These are phyloP conservation scores for Nemapogon koenigi DNA, from an alignment of 2,888 invertebrate genomes.

Conservation along the genomic window DNA sequence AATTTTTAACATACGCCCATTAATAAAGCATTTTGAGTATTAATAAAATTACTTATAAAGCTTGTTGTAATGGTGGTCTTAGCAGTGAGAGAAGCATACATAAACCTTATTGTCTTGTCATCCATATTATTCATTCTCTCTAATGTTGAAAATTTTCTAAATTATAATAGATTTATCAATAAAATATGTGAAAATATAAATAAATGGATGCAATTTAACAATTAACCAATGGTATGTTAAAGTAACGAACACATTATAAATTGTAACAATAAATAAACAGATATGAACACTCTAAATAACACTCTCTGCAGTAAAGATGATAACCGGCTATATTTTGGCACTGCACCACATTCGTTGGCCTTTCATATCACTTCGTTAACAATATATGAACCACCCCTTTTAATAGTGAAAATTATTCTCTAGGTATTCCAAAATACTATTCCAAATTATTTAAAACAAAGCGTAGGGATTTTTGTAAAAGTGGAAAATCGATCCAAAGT, in stretches of 20 bases:
- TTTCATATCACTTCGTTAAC: constrained; percentile 22
- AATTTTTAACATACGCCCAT: constrained; percentile 10
- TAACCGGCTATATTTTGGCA: constrained; percentile 34
- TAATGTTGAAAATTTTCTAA: constrained; percentile 1
- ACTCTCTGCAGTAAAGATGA: constrained; percentile 2
- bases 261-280: constrained; percentile 1
- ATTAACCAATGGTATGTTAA: neutral
- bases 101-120: too few relatives aligned
- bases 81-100: too few relatives aligned
- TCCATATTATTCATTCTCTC: too few relatives aligned
- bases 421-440: too few relatives aligned
- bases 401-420: too few relatives aligned
- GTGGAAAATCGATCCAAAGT: too few relatives aligned
- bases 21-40: too few relatives aligned
- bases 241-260: neutral
- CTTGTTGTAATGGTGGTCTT: too few relatives aligned
- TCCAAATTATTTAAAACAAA: too few relatives aligned
- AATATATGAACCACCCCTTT: too few relatives aligned
- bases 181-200: neutral
- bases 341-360: constrained; percentile 43
- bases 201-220: neutral
- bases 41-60: too few relatives aligned
- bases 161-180: constrained; percentile 6
- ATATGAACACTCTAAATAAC: constrained; percentile 10
- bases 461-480: too few relatives aligned